These are phyloP conservation scores for Ammospiza caudacuta DNA, from an alignment of 2,113 vertebrate species.

Conservation along the genomic window DNA sequence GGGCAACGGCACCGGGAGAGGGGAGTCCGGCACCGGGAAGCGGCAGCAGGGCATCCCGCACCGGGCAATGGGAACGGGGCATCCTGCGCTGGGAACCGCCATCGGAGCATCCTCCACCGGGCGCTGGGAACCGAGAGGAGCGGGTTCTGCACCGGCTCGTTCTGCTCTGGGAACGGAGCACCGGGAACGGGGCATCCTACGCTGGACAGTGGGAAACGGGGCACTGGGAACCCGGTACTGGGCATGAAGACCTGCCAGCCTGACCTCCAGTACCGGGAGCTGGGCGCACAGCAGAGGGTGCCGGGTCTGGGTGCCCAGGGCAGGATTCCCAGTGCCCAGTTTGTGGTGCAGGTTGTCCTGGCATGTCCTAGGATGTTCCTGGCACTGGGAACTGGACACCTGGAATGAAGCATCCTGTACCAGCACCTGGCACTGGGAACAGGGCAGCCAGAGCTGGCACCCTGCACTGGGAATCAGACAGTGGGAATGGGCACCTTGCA, in stretches of 20 bases:
- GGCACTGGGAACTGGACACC: neutral
- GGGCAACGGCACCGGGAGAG: slow-evolving; percentile 18
- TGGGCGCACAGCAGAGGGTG: neutral
- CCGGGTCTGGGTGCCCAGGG: neutral
- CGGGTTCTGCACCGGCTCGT: neutral
- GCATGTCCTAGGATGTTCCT: neutral
- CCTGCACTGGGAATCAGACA: accelerated
- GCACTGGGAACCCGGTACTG: neutral
- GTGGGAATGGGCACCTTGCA: neutral
- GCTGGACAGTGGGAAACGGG: neutral
- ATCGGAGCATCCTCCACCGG: neutral
- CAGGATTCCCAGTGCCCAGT: neutral
- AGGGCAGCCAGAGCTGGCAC: neutral
- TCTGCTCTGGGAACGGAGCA: neutral
- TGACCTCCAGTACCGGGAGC: neutral
- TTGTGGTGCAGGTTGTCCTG: neutral
- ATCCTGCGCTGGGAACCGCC: neutral
- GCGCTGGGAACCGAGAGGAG: neutral
- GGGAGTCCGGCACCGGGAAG: neutral
- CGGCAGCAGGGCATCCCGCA: neutral
- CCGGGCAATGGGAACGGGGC: neutral
- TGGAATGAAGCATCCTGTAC: neutral
- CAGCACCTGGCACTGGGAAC: neutral
- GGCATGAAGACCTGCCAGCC: neutral
- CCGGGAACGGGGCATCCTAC: neutral